phyloP scores from a whole-genome alignment of 2,888 invertebrate species.

The Phorcus lineatus region DNA sequence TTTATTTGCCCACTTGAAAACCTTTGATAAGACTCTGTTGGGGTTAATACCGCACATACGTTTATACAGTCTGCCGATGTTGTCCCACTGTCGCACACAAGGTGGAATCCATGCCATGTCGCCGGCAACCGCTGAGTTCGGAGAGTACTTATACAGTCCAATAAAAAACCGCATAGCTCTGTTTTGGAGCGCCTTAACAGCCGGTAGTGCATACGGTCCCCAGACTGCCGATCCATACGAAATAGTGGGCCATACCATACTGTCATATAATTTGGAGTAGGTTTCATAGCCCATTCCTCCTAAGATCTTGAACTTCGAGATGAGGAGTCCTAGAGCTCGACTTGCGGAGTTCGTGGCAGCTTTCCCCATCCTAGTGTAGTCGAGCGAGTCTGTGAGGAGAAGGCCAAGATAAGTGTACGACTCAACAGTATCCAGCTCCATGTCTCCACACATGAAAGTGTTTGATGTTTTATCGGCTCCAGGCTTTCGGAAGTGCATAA shows the following conservation, averaged over 20 bases:
- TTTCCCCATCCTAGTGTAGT: conserved; percentile 21
- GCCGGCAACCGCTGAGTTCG: conserved; percentile 2
- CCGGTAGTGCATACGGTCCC: background rate
- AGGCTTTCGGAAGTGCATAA: background rate
- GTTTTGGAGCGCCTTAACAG: conserved; percentile 21
- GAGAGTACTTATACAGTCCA: background rate
- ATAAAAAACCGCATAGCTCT: conserved; percentile 4
- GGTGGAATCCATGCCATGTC: conserved; percentile 14
- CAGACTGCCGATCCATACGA: conserved; percentile 25
- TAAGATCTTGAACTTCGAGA: too few relatives aligned
- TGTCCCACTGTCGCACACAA: background rate
- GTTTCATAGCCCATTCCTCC: too few relatives aligned
- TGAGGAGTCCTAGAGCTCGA: conserved; percentile 10
- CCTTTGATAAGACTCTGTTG: too few relatives aligned
- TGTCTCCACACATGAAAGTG: background rate
- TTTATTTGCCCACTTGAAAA: too few relatives aligned
- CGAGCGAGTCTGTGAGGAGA: conserved; percentile 5
- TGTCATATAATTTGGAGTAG: too few relatives aligned
- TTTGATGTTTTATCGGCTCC: background rate
- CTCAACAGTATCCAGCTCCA: background rate
- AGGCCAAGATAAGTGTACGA: conserved; percentile 1
- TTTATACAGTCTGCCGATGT: too few relatives aligned
- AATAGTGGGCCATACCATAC: background rate
- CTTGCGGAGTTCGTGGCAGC: conserved; percentile 2
- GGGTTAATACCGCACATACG: too few relatives aligned